Base-by-base conservation (phyloP, 2,797 vertebrate species). In the Dendrocincla fuliginosa region DNA sequence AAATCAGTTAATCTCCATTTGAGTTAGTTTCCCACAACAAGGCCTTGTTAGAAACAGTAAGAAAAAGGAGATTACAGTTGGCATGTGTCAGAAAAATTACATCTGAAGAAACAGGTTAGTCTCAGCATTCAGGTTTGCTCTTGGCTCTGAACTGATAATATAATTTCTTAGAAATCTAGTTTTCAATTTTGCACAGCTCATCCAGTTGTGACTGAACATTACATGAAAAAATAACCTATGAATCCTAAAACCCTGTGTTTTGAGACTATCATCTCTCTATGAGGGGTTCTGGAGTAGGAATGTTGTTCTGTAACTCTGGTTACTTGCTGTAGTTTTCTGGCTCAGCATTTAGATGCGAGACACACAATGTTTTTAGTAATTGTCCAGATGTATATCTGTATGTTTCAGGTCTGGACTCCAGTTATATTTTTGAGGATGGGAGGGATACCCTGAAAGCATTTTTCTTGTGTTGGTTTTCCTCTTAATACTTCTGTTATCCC, bases 1-100 rank as follows among this genome's bases (percentile, higher is more conserved):
- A 97, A 97, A 97, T 96, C 75, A 79, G 89, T 94, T 94, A 94
- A 94, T 97, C 95, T 93, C 56, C 93, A 70, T 89, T 90, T 79
- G 87, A 96, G 94, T 94, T 94, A 68, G 86, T 87, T 97, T 95
- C 84, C 89, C 82, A 85, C 85, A 95, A 89, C 12, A 6, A 89
- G 57, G 57, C 57, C 87, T 92, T 95, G 87, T 71, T 84, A 82
- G 69, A 90, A 94, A 96, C 87, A 83, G 75, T 94, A 90, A 57
- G 74, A 92, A 91, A 89, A 55, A 60, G 78, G 50, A 91, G 81
- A 74, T 85, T 94, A 65, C 94, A 81, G 76, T 93, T 88, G 91
- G 94, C 75, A 90, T 64, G 80, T 96, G 89, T 93, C 89, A 95
- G 95, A 90, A 96, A 95, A 93, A 93, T 92, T 93, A 92, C 91